Conservation (phyloP, 1,140 invertebrate genomes). For the Anagrus nilaparvatae region DNA sequence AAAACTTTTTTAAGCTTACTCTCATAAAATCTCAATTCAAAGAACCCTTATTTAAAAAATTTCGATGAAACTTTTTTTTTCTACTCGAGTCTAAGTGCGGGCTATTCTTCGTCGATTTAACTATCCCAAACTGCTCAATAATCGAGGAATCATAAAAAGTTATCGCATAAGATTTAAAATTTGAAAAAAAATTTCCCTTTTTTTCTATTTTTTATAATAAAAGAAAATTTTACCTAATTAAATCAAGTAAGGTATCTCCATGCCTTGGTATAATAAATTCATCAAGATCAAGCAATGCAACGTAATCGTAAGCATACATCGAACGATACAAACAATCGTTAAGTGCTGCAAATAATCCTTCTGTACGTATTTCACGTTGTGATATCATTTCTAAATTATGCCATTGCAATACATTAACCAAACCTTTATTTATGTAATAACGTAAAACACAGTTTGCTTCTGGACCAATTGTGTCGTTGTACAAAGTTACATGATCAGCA, state of each 20-base stretch:
- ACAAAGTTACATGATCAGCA: slow-evolving; percentile 81
- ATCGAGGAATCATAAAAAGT: too few relatives aligned
- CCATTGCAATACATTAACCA: slow-evolving; percentile 80
- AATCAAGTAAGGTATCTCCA: slow-evolving; percentile 56
- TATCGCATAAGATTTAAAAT: too few relatives aligned
- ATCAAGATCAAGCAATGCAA: slow-evolving; percentile 81
- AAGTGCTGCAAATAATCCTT: slow-evolving; percentile 81
- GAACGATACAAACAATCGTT: slow-evolving; percentile 90
- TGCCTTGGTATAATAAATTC: slow-evolving; percentile 80
- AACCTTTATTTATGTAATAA: slow-evolving; percentile 54
- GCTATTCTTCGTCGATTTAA: too few relatives aligned
- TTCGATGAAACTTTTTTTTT: too few relatives aligned
- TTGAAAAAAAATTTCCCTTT: too few relatives aligned
- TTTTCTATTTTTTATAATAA: too few relatives aligned
- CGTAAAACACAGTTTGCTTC: slow-evolving; percentile 68
- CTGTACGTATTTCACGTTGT: slow-evolving; percentile 84
- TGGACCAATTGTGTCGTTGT: slow-evolving; percentile 78
- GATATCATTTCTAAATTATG: slow-evolving; percentile 73
- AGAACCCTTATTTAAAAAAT: too few relatives aligned
- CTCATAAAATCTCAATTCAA: too few relatives aligned
- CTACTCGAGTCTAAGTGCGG: too few relatives aligned
- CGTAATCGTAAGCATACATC: slow-evolving; percentile 70
- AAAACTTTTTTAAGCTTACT: too few relatives aligned
- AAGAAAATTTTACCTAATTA: slow-evolving; percentile 54
- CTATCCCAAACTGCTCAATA: too few relatives aligned